Evolutionary conservation across 1,140 invertebrate species (phyloP), one percentile per base, ranked within the genome.

Genomic region (Wiebesia pumilae): DNA sequence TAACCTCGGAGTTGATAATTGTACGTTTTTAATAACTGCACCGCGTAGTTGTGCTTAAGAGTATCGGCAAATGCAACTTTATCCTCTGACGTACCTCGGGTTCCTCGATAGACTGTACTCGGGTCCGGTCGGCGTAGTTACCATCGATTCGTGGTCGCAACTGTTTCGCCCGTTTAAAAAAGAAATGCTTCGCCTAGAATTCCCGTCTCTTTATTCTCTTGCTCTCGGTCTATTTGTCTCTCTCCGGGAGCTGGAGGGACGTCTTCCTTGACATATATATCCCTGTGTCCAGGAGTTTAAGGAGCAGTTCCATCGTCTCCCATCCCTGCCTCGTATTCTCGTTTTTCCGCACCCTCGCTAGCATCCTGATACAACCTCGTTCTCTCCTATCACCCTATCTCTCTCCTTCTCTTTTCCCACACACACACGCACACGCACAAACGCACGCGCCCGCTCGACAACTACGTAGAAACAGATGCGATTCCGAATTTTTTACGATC

Each of bases 121-220:
- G 86, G 88, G 92, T 93, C 91, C 92, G 91, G 92, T 89, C 91
- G 89, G 89, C 91, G 92, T 92, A 93, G 93, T 93, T 93, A 92
- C 92, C 93, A 93, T 93, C 93, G 92, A 93, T 93, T 93, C 91
- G 92, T 93, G 92, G 92, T 90, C 92, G 92, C 92, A 93, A 93
- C 92, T 93, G 93, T 93, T 93, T 92, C 92, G 89, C 88, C n/a
- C 91, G 91, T 92, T 93, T 91, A 93, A 92, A 93, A 93, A 93
- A 93, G 91, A 85, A 92, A 92, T 88, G 90, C 89, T 83, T 86
- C 91, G 90, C 90, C 88, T 85, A 85, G 69, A 30, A 16, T 58
- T 75, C 30, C 67, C 43, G 27, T 2, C 51, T 40, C 81, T 73
- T 51, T 47, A 47, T 77, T 47, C 40, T 47, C 40, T 47, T 30